Base-by-base conservation (phyloP, 2,797 vertebrate genomes). In the Gastrophryne carolinensis region DNA sequence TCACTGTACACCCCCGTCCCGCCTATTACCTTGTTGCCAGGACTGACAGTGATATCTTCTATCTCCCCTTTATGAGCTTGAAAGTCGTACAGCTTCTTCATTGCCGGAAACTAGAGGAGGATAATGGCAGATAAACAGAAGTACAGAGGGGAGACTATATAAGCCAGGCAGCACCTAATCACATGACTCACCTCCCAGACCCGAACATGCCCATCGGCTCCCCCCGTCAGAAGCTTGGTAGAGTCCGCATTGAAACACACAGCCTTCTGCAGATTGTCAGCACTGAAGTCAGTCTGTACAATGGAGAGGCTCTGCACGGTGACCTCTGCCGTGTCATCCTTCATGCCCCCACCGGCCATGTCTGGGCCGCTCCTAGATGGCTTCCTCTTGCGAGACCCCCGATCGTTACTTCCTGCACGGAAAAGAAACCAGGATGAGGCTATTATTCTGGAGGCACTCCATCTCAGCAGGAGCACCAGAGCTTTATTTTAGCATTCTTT, bases 41-140 rank as follows among this genome's bases (percentile, higher is more conserved):
- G 92, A 73, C 94, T 93, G 70, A 96, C 86, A 0, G 96, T 89
- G 1, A 98, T 84, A 75, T 98, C 97, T 80, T 97, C 95, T 0
- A 99, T 89, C 82, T 98, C 96, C 15, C 92, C 95, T 0, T 94
- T 88, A 0, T 99, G 96, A 3, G 96, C 96, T 89, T 88, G 94
- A 80, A 97, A 97, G 82, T 96, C 94, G 82, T 91, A 85, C 30
- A 86, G 88, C 81, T 94, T 95, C 82, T 95, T 95, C 81, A 98
- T 87, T 32, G 91, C 94, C 7, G 97, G 96, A 80, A 94, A 96
- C 97, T 98, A 84, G 17, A 29, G 15, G 3, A 61, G 41, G 21
- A n/a, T 9, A 50, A n/a, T n/a, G n/a, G n/a, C n/a, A n/a, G n/a
- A n/a, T n/a, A n/a, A n/a, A n/a, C n/a, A n/a, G n/a, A n/a, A n/a